Evolutionary conservation across 2,797 vertebrate genomes (phyloP), one percentile per base, ranked within the genome.

Genomic region (Botia almorhae): DNA sequence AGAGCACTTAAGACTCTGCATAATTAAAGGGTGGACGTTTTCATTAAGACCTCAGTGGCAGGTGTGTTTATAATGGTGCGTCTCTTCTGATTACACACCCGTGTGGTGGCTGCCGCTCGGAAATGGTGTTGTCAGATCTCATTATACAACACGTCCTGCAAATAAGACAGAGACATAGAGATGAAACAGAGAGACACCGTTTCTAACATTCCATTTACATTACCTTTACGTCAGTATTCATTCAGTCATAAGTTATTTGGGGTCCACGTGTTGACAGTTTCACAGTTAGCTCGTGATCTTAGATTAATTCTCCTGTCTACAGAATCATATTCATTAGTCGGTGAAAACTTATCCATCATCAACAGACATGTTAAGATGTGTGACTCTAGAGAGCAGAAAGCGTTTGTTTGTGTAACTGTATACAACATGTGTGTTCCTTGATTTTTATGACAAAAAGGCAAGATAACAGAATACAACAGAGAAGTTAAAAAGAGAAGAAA

Each of bases 111-210:
- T 90, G 95, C 94, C 93, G 92, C 91, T 89, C 90, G 87, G 29
- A 92, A 91, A 93, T 94, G 93, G 92, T 90, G 93, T 94, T 97
- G 96, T 97, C 96, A 97, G 94, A 94, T 91, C 92, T 90, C 91
- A 93, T 96, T 96, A 95, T 92, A 88, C 83, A 90, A 92, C 89
- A 89, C 90, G 84, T 92, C 90, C 87, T 88, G 88, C 87, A 55
- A 60, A 60, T 16, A 56, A 55, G 76, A 76, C 82, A 56, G 69
- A 63, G 50, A 19, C 29, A 51, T 19, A 39, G 55, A n/a, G 78
- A 71, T 19, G 64, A 74, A 82, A 80, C 80, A 85, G 53, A 65
- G 56, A 29, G 72, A 16, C 60, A 33, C n/a, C 2, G 21, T 80
- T 74, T 68, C 69, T 74, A 58, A 21, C 78, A 74, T 80, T 80